These are phyloP conservation scores for Acipenser ruthenus DNA, from an alignment of 2,797 vertebrate species.

Conservation along the genomic window DNA sequence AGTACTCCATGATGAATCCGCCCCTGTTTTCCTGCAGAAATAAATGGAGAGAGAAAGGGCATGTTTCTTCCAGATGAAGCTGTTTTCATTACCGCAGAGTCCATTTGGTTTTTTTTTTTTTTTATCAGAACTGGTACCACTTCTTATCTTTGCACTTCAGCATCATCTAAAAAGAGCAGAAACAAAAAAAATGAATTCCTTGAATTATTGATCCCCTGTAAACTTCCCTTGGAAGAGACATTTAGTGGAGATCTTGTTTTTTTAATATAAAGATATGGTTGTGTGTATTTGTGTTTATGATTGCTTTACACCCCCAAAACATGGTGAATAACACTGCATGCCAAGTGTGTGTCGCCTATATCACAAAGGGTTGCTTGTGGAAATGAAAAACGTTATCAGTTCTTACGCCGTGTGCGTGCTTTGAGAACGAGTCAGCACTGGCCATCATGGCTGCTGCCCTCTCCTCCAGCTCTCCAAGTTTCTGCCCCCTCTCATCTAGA, in stretches of 20 bases:
- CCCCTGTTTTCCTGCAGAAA: conserved; percentile 70
- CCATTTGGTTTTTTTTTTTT: conserved; percentile 22
- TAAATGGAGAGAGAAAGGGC: conserved; percentile 45
- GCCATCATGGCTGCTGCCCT: conserved; percentile 92
- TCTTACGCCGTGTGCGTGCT: conserved; percentile 89
- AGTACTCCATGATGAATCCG: conserved; percentile 52
- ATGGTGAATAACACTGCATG: too few species aligned
- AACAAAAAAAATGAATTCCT: conserved; percentile 21
- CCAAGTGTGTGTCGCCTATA: too few species aligned
- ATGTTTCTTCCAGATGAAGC: conserved; percentile 59
- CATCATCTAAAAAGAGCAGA: conserved; percentile 76
- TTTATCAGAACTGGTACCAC: conserved; percentile 97
- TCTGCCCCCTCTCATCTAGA: conserved; percentile 92
- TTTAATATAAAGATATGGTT: too few species aligned
- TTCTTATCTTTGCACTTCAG: conserved; percentile 99
- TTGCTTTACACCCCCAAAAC: too few species aligned
- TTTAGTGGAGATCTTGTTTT: too few species aligned
- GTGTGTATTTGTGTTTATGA: too few species aligned
- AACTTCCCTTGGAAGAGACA: too few species aligned
- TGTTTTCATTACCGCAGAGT: conserved; percentile 41
- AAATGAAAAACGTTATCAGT: too few species aligned
- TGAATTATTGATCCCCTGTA: too few species aligned
- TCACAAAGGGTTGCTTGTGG: too few species aligned
- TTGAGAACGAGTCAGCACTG: conserved; percentile 90
- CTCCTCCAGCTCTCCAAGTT: conserved; percentile 91